Base-by-base conservation (phyloP, 2,113 vertebrate genomes). In the Sphaerodactylus townsendi region DNA sequence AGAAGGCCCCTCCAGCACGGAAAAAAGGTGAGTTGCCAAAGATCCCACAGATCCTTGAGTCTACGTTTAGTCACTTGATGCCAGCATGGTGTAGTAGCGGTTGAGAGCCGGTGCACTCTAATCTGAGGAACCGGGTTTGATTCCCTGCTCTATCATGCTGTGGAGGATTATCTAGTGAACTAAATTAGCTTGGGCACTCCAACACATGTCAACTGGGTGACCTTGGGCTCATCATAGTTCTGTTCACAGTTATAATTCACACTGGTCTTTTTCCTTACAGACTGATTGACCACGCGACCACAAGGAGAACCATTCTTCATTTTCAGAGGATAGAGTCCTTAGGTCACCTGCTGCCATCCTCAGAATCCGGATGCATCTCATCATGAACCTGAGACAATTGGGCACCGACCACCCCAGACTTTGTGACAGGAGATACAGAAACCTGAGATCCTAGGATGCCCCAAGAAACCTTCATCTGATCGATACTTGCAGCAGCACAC, bases 1-100 rank as follows among this genome's bases (percentile, higher is more conserved):
- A 28, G 37, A 90, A 78, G 5, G 89, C 89, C 4, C 96, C 96
- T 13, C 97, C 97, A 2, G 85, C 87, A 17, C 83, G 86, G 73
- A 81, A 81, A 28, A 79, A 84, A 14, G 74, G 90, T 91, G 56
- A 91, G 90, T 95, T 94, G 50, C 69, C 17, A 37, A 69, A 25
- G 44, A 37, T 14, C 39, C 33, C 15, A 44, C 46, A 75, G 37
- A 69, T 33, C 30, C 23, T 69, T 70, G 23, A 59, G 48, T 33
- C 25, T 25, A 8, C 28, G 15, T 25, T 73, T 33, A 35, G 10
- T 74, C 39, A 64, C 46, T 81, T 50, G 8, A 30, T 30, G 10
- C 8, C n/a, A n/a, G n/a, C n/a, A n/a, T n/a, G n/a, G n/a, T n/a
- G n/a, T n/a, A n/a, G n/a, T n/a, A n/a, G n/a, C n/a, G n/a, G n/a